Conservation (phyloP, 2,113 vertebrate genomes). For the Mungos mungo region DNA sequence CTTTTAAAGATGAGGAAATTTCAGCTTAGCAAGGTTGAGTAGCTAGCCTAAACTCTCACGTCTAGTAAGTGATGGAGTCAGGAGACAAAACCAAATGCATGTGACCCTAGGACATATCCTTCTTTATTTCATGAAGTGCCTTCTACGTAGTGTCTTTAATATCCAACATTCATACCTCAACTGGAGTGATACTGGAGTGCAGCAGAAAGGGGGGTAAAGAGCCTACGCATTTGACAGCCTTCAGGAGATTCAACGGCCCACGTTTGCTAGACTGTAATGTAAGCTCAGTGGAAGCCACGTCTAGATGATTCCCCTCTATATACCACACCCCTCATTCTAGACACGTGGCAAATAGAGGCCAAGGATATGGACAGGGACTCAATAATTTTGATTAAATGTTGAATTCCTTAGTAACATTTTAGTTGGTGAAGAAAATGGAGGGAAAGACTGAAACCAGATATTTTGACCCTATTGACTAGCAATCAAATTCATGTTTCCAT, state of each 20-base stretch:
- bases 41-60: not conserved
- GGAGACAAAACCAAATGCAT: not conserved
- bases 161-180: not conserved
- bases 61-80: not conserved
- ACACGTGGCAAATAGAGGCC: rapidly evolving
- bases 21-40: not conserved
- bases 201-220: not conserved
- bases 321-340: not conserved
- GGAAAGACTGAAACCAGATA: not conserved
- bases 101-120: not conserved
- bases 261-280: rapidly evolving
- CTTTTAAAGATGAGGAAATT: not conserved
- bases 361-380: not conserved
- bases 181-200: not conserved
- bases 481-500: not conserved
- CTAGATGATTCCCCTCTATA: not conserved
- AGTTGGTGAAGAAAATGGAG: not conserved
- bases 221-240: not conserved
- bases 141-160: not conserved
- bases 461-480: not conserved
- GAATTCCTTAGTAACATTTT: conserved; percentile 10
- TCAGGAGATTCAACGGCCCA: not conserved
- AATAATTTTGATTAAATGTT: not conserved
- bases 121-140: not conserved
- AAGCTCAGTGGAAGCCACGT: not conserved